Conservation (phyloP, 2,797 vertebrate genomes). For the Scarus forsteni region DNA sequence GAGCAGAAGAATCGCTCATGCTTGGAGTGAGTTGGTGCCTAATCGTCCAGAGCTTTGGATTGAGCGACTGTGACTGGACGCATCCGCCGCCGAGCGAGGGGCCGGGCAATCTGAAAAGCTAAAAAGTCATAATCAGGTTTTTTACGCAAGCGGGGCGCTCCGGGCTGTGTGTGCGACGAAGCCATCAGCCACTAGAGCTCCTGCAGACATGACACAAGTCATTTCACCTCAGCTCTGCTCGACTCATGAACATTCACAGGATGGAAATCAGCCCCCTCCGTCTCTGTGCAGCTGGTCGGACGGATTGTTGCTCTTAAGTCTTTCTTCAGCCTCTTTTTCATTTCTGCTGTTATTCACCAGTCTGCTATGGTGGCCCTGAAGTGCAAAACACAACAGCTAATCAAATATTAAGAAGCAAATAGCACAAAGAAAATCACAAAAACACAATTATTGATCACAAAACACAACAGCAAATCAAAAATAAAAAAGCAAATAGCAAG, state of each 20-base stretch:
- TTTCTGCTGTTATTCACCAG: conserved; percentile 9
- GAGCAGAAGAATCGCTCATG: conserved; percentile 75
- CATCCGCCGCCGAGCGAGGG: conserved; percentile 46
- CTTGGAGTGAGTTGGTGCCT: conserved; percentile 79
- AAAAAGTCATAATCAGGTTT: conserved; percentile 74
- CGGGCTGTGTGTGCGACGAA: conserved; percentile 53
- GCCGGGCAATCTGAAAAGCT: conserved; percentile 68
- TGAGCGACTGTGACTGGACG: conserved; percentile 74
- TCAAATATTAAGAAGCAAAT: too few relatives aligned
- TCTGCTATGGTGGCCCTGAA: too few relatives aligned
- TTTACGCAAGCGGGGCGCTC: conserved; percentile 43
- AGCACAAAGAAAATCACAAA: too few relatives aligned
- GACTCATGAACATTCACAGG: conserved; percentile 65
- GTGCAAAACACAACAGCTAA: too few relatives aligned
- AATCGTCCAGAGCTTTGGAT: conserved; percentile 70
- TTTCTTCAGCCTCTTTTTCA: conserved; percentile 6
- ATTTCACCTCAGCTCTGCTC: conserved; percentile 75
- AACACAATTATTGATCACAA: too few relatives aligned
- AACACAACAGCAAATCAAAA: too few relatives aligned
- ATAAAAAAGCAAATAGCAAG: too few relatives aligned
- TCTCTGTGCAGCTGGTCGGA: conserved; percentile 43
- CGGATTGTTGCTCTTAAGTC: conserved; percentile 32
- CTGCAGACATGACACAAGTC: conserved; percentile 74
- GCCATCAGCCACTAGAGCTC: conserved; percentile 64
- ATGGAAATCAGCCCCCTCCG: conserved; percentile 54